Conservation (phyloP, 2,888 invertebrate species). For the Clistopyga incitator region DNA sequence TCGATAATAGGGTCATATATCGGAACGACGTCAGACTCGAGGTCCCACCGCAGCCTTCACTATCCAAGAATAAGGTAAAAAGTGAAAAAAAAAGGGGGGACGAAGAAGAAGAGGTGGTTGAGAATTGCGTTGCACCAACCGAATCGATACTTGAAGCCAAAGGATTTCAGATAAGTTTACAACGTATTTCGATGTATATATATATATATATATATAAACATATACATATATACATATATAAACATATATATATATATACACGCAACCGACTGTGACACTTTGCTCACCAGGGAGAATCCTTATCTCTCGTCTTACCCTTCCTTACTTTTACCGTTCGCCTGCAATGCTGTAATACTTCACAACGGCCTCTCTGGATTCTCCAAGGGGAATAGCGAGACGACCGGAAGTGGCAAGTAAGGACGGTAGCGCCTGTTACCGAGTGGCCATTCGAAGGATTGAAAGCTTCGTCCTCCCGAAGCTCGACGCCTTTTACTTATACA, state of each 20-base stretch:
- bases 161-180: conserved; percentile 60
- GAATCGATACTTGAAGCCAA: conserved; percentile 58
- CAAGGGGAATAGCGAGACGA: conserved; percentile 30
- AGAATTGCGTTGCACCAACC: conserved; percentile 44
- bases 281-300: conserved; percentile 61
- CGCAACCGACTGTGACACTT: conserved; percentile 56
- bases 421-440: conserved; percentile 14
- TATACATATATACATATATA: not conserved
- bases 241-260: not conserved
- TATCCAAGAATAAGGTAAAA: conserved; percentile 48
- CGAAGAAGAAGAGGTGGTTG: conserved; percentile 25
- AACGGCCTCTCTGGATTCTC: conserved; percentile 29
- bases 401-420: conserved; percentile 32
- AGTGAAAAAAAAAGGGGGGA: conserved; percentile 21
- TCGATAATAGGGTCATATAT: conserved; percentile 50
- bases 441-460: conserved; percentile 16
- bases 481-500: not conserved
- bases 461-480: not conserved
- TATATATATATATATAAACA: not conserved
- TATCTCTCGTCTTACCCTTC: conserved; percentile 43
- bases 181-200: conserved; percentile 1
- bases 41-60: conserved; percentile 28
- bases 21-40: conserved; percentile 23
- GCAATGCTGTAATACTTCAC: conserved; percentile 38
- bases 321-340: conserved; percentile 29